phyloP scores from a whole-genome alignment of 2,888 invertebrate genomes.

The Coenonympha glycerion region DNA sequence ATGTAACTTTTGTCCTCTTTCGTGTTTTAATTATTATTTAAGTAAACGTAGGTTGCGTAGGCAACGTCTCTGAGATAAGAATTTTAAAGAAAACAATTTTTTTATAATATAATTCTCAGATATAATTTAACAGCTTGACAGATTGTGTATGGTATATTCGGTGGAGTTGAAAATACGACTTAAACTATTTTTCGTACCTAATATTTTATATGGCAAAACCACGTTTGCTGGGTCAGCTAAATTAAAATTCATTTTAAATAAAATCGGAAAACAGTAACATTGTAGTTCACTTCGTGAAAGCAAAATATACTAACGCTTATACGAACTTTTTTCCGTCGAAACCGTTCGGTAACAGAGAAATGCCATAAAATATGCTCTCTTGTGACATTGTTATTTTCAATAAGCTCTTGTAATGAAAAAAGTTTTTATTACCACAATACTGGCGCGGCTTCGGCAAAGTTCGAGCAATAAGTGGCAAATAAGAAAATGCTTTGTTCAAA shows the following conservation, averaged over 20 bases:
- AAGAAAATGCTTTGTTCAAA: slow-evolving; percentile 34
- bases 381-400: slow-evolving; percentile 67
- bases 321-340: slow-evolving; percentile 13
- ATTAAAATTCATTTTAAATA: background rate
- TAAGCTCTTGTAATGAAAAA: slow-evolving; percentile 70
- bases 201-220: too few relatives aligned
- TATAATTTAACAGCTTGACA: too few relatives aligned
- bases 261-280: background rate
- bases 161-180: too few relatives aligned
- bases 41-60: too few relatives aligned
- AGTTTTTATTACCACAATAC: slow-evolving; percentile 67
- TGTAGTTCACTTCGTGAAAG: background rate
- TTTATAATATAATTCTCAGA: too few relatives aligned
- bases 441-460: slow-evolving; percentile 35
- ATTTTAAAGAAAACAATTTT: too few relatives aligned
- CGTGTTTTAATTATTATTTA: too few relatives aligned
- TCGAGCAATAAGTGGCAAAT: slow-evolving; percentile 37
- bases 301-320: slow-evolving; percentile 8
- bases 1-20: too few relatives aligned
- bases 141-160: too few relatives aligned
- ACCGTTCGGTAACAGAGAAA: slow-evolving; percentile 21
- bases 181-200: too few relatives aligned
- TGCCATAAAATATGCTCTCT: slow-evolving; percentile 30
- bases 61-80: too few relatives aligned
- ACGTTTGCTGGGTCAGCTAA: too few relatives aligned